Evolutionary conservation across 1,140 invertebrate genomes (phyloP), one percentile per base, ranked within the genome.

Genomic region (Drosophila littoralis): DNA sequence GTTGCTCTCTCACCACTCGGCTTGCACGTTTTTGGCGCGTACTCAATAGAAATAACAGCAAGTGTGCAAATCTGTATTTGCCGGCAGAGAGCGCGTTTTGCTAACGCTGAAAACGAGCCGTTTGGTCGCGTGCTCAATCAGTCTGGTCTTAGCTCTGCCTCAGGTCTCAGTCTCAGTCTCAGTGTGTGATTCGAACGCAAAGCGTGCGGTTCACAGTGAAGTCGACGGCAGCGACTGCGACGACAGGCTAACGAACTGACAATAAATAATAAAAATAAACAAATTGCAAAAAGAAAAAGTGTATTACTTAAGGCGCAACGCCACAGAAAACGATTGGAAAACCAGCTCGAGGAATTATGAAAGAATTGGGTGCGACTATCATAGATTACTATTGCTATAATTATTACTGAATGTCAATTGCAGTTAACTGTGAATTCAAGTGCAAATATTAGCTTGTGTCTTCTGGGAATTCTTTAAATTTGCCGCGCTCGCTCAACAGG

Each of bases 21-120:
- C 61, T 69, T 55, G 66, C 52, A 60, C 35, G 81, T 67, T 85
- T 84, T 85, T 85, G 83, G 82, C 82, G 83, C 79, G 82, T 75
- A 79, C 38, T 68, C 71, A 81, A 75, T 72, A 81, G 74, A 68
- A 43, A 73, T 68, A 81, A 75, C 76, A 84, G 74, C 75, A 43
- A 58, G 22, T 38, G 45, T 65, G 60, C 40, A 36, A 71, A 58
- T 57, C 52, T 51, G 57, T 71, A 58, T 61, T 72, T 80, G 79
- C 79, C 79, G 80, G 79, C 73, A 60, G 55, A 69, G 68, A 79
- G 73, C 43, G 46, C 10, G 12, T 17, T 51, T 15, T 67, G 55
- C 55, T 43, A 45, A 64, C 51, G 58, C 46, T 69, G 15, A 13
- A 10, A 57, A 58, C 57, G 55, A 70, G 38, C 67, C 8, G 61